These are phyloP conservation scores for Minunthozetes semirufus DNA, from an alignment of 2,888 invertebrate species.

Conservation along the genomic window DNA sequence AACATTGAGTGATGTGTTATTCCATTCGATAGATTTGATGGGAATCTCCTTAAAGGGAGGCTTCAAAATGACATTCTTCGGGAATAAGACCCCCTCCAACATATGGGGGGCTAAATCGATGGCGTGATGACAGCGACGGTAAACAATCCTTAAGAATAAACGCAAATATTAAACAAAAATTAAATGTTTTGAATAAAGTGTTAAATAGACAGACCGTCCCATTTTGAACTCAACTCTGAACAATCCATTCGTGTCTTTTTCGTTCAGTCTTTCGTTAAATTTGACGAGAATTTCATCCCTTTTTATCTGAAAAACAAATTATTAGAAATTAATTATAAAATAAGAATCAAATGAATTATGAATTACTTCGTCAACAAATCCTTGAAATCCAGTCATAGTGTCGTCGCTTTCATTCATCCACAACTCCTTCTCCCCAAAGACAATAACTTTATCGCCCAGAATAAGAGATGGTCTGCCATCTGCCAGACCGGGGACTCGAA, in stretches of 20 bases:
- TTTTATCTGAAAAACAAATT: too few relatives aligned
- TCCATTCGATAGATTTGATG: slow-evolving; percentile 55
- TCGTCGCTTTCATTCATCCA: too few relatives aligned
- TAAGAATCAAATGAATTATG: background rate
- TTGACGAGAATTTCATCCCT: too few relatives aligned
- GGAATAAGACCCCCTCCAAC: slow-evolving; percentile 38
- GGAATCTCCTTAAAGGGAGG: slow-evolving; percentile 34
- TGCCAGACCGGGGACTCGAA: slow-evolving; percentile 71
- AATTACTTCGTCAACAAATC: slow-evolving; percentile 61
- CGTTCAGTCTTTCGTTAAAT: too few relatives aligned
- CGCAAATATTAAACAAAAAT: background rate
- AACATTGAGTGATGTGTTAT: slow-evolving; percentile 63
- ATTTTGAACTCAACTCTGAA: slow-evolving; percentile 64
- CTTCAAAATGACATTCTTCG: slow-evolving; percentile 32
- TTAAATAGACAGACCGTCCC: too few relatives aligned
- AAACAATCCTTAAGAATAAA: slow-evolving; percentile 50
- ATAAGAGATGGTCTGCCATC: slow-evolving; percentile 80
- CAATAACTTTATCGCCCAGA: slow-evolving; percentile 45
- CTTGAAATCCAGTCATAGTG: slow-evolving; percentile 55
- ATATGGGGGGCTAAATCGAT: slow-evolving; percentile 52
- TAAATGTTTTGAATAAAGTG: too few relatives aligned
- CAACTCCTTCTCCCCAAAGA: slow-evolving; percentile 20
- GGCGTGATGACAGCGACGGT: slow-evolving; percentile 68
- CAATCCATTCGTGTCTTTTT: slow-evolving; percentile 66
- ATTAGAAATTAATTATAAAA: too few relatives aligned